A percentile compares a stretch with the other conserved stretches of the same genome.
Evolutionary conservation across 2,888 invertebrate genomes (phyloP).

Genomic region (Agriopis marginaria): DNA sequence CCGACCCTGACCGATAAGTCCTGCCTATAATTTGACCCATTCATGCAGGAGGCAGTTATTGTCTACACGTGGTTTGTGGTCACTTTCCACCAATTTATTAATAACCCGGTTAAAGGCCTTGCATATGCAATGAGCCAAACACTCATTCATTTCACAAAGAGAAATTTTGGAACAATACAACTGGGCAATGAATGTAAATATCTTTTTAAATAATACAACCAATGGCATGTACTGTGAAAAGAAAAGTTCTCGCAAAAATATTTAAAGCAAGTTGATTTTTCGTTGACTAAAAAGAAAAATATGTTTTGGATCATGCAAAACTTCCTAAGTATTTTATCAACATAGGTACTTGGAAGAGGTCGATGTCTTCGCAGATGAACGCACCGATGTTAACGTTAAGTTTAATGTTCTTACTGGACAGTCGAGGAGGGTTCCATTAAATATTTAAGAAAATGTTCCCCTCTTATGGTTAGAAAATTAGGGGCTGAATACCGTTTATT

Average conservation of each 20-base stretch:
- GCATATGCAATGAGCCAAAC: slow-evolving; percentile 69
- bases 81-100: slow-evolving; percentile 49
- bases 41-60: slow-evolving; percentile 32
- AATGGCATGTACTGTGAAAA: neutral
- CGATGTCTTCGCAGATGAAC: too few species aligned
- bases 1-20: slow-evolving; percentile 41
- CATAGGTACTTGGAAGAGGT: too few species aligned
- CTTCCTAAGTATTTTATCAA: too few species aligned
- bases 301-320: neutral
- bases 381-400: too few species aligned
- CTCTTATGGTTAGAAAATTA: too few species aligned
- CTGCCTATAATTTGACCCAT: slow-evolving; percentile 25
- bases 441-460: too few species aligned
- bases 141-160: slow-evolving; percentile 55
- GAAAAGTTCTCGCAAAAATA: neutral
- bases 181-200: slow-evolving; percentile 20
- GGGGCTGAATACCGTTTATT: neutral
- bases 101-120: slow-evolving; percentile 59
- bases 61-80: slow-evolving; percentile 36
- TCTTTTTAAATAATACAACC: slow-evolving; percentile 6
- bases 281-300: neutral
- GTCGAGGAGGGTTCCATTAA: neutral
- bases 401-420: neutral
- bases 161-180: slow-evolving; percentile 49
- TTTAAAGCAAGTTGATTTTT: neutral